Percentiles rank a stretch among this genome's conserved stretches.
Conservation (phyloP, 2,888 invertebrate genomes). For the Brachynemurus nebulosus region DNA sequence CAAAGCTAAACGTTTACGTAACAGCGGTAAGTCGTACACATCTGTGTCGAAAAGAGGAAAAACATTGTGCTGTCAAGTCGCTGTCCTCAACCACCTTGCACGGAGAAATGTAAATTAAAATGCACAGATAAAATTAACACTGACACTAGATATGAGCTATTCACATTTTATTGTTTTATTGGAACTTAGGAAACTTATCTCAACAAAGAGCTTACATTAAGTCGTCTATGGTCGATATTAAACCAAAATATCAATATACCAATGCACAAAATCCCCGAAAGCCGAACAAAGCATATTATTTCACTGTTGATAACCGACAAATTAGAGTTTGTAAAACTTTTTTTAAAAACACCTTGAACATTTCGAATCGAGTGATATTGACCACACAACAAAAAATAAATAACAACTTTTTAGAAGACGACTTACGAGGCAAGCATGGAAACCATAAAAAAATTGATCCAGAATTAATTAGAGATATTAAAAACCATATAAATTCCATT, state of each 20-base stretch:
- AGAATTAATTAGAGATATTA: neutral
- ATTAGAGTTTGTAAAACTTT: neutral
- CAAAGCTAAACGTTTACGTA: neutral
- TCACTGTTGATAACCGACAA: neutral
- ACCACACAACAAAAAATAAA: neutral
- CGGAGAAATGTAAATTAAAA: neutral
- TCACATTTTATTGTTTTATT: neutral
- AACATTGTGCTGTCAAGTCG: neutral
- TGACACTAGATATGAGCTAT: neutral
- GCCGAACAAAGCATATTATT: neutral
- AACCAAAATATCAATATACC: neutral
- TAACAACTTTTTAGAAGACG: neutral
- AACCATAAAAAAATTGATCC: neutral
- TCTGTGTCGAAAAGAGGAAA: neutral
- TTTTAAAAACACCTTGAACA: neutral
- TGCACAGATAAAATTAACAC: neutral
- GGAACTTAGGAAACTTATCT: neutral
- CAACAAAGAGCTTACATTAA: neutral
- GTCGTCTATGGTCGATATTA: neutral
- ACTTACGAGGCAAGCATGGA: neutral
- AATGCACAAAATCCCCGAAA: neutral
- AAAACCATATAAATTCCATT: constrained; percentile 4
- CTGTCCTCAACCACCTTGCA: neutral
- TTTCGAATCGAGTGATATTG: neutral
- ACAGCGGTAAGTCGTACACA: neutral